Conservation (phyloP, 2,888 invertebrate species). For the Rapana venosa region DNA sequence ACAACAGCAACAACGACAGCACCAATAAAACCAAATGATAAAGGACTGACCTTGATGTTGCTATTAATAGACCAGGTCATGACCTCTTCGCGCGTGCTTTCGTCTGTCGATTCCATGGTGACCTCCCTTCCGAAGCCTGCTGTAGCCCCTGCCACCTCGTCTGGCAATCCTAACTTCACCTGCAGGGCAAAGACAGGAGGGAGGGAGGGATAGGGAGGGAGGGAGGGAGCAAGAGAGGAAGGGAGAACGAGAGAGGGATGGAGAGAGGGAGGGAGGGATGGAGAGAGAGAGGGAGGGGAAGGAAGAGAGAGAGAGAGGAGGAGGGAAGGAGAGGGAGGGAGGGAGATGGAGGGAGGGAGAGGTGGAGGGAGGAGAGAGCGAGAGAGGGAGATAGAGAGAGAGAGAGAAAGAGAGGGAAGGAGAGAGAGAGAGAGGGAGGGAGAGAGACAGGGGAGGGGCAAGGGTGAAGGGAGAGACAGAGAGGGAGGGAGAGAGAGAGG, state of each 20-base stretch:
- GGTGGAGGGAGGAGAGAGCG: no score
- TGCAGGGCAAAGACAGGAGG: constrained; percentile 53
- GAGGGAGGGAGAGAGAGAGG: no score
- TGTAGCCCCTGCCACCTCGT: constrained; percentile 76
- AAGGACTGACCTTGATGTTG: constrained; percentile 72
- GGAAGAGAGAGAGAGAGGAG: neutral
- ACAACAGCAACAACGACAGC: neutral
- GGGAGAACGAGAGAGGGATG: neutral
- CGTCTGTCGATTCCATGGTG: constrained; percentile 74
- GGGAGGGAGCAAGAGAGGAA: neutral
- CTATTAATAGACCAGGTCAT: constrained; percentile 80
- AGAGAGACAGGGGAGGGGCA: no score
- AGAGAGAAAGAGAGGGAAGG: no score
- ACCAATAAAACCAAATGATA: neutral
- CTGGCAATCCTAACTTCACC: constrained; percentile 79
- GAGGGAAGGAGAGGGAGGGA: neutral
- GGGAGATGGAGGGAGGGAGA: no score
- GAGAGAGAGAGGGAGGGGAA: neutral
- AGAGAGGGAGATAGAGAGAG: no score
- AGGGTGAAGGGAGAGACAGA: no score
- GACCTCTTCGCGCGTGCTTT: constrained; percentile 74
- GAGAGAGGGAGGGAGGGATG: neutral
- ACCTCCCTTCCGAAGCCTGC: constrained; percentile 78
- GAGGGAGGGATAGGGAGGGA: neutral
- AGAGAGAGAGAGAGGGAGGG: no score